Conservation (phyloP, 2,113 vertebrate genomes). For the Anhinga anhinga region DNA sequence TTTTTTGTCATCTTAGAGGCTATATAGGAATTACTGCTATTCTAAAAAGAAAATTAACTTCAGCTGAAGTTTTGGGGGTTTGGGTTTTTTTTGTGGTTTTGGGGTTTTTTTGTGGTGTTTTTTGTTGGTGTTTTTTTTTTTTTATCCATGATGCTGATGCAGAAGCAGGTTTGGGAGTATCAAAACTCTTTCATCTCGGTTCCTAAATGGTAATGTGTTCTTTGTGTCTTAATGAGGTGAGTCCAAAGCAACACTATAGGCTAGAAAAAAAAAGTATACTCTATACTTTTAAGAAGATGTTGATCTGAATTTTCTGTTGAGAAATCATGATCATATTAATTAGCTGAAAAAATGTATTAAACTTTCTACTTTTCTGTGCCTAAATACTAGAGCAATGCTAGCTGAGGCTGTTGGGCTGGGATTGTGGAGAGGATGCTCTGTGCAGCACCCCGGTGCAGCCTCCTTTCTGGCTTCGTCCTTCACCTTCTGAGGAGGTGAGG, state of each 20-base stretch:
- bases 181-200: background rate
- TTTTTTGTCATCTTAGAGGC: background rate
- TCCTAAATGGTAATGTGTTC: background rate
- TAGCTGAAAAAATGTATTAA: background rate
- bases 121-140: background rate
- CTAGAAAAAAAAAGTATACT: background rate
- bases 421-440: background rate
- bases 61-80: background rate
- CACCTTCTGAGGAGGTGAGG: background rate
- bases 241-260: background rate
- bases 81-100: too few relatives aligned
- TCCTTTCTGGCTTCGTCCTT: background rate
- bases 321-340: background rate
- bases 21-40: background rate
- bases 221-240: background rate
- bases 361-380: background rate
- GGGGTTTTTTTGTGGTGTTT: too few relatives aligned
- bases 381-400: background rate
- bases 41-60: background rate
- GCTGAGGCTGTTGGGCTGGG: fast-evolving
- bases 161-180: background rate
- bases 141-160: background rate
- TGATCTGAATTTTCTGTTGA: background rate
- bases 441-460: fast-evolving
- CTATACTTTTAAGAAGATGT: background rate